Conservation (phyloP, 2,113 vertebrate genomes). For the Sorex fumeus region DNA sequence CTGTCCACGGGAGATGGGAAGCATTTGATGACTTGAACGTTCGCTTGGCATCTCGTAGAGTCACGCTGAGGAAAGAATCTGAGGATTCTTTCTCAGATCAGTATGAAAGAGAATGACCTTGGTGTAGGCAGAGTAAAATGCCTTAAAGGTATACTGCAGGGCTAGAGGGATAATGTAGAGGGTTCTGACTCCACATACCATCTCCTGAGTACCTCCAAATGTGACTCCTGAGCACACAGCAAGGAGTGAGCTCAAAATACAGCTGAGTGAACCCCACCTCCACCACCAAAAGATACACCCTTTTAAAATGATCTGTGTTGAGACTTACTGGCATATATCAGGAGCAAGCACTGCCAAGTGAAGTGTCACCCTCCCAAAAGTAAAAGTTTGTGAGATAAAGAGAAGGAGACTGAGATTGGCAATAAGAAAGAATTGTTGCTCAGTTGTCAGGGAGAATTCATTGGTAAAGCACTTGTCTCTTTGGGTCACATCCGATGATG, state of each 20-base stretch:
- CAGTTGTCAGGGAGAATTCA: slow-evolving; percentile 7
- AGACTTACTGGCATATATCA: neutral
- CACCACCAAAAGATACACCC: no score
- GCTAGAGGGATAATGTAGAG: neutral
- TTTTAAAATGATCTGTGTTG: slow-evolving; percentile 45
- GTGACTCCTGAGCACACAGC: neutral
- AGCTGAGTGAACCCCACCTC: no score
- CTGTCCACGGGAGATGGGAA: neutral
- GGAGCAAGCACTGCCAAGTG: no score
- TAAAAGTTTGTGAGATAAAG: neutral
- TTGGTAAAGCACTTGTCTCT: neutral
- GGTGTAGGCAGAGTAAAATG: neutral
- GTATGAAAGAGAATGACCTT: slow-evolving; percentile 21
- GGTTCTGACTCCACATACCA: neutral
- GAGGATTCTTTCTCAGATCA: slow-evolving; percentile 26
- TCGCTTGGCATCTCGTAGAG: neutral
- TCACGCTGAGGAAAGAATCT: neutral
- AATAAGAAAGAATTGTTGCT: neutral
- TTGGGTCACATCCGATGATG: no score
- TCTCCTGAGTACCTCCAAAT: no score
- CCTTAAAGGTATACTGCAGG: neutral
- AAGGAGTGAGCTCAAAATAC: neutral
- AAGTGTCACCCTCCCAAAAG: no score
- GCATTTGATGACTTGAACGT: neutral
- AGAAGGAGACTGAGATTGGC: neutral